These are phyloP conservation scores for Taphrorychus bicolor DNA, from an alignment of 2,888 invertebrate species.

Conservation along the genomic window DNA sequence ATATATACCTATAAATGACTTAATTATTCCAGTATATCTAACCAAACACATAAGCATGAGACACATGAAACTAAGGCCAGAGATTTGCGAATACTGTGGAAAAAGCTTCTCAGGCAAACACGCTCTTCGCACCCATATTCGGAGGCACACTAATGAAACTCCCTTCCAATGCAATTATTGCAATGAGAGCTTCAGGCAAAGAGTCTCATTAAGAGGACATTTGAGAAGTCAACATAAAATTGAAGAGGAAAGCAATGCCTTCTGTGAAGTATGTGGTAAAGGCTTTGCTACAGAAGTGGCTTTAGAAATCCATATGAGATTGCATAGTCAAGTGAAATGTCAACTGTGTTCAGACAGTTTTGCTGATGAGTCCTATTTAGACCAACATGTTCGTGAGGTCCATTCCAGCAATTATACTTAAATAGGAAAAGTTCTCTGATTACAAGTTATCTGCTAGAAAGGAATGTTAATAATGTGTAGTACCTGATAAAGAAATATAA, in stretches of 20 bases:
- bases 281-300: conserved; percentile 47
- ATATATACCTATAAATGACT: neutral
- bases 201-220: conserved; percentile 50
- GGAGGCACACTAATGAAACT: conserved; percentile 52
- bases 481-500: too few species aligned
- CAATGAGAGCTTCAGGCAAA: conserved; percentile 49
- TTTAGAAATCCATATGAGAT: conserved; percentile 47
- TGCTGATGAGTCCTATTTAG: conserved; percentile 44
- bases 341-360: conserved; percentile 45
- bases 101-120: conserved; percentile 50
- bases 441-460: too few species aligned
- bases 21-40: conserved; percentile 38
- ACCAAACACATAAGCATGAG: conserved; percentile 50
- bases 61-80: conserved; percentile 50
- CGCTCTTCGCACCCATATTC: conserved; percentile 49
- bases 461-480: too few species aligned
- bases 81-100: conserved; percentile 49
- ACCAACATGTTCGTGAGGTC: neutral
- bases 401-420: too few species aligned
- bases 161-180: conserved; percentile 50
- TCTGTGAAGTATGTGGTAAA: conserved; percentile 48
- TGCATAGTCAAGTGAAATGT: conserved; percentile 45
- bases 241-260: conserved; percentile 44
- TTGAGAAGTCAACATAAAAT: conserved; percentile 50
- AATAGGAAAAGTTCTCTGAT: too few species aligned